Evolutionary conservation across 2,113 vertebrate species (phyloP).

Genomic region (Siniperca chuatsi): DNA sequence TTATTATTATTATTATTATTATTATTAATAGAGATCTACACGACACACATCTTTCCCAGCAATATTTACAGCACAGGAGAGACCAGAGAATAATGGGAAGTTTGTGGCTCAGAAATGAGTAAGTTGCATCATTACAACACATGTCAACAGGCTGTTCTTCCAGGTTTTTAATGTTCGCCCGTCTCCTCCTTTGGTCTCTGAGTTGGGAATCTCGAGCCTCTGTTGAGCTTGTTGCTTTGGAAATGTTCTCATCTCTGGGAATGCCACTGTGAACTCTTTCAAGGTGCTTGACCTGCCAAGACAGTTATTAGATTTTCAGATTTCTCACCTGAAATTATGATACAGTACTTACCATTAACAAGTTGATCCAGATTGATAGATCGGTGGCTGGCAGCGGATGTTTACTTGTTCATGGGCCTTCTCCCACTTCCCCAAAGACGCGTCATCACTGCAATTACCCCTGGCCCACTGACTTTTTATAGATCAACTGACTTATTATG

Average conservation of each 20-base stretch:
- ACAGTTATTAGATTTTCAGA: slow-evolving; percentile 15
- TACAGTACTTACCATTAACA: slow-evolving; percentile 6
- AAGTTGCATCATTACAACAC: slow-evolving; percentile 22
- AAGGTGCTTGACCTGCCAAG: slow-evolving; percentile 38
- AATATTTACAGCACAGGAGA: slow-evolving; percentile 9
- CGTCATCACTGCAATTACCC: slow-evolving; percentile 1
- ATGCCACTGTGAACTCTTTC: slow-evolving; percentile 42
- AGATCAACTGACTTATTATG: slow-evolving; percentile 7
- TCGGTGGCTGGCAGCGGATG: slow-evolving; percentile 10
- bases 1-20: slow-evolving; percentile 12
- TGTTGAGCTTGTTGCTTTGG: slow-evolving; percentile 18
- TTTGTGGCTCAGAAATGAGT: slow-evolving; percentile 3
- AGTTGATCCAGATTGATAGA: slow-evolving; percentile 8
- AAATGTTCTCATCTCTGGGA: slow-evolving; percentile 14
- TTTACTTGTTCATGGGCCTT: slow-evolving; percentile 13
- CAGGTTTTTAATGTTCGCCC: slow-evolving; percentile 2
- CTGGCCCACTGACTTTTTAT: background rate
- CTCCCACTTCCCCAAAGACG: slow-evolving; percentile 19
- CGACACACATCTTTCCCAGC: slow-evolving; percentile 8
- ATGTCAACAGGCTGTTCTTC: slow-evolving; percentile 4
- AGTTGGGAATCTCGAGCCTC: background rate
- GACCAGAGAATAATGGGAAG: background rate
- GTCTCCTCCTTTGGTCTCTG: background rate
- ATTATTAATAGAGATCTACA: slow-evolving; percentile 7
- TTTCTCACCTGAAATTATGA: slow-evolving; percentile 7